Base-by-base conservation (phyloP, 2,113 vertebrate species). In the Etia nguti region DNA sequence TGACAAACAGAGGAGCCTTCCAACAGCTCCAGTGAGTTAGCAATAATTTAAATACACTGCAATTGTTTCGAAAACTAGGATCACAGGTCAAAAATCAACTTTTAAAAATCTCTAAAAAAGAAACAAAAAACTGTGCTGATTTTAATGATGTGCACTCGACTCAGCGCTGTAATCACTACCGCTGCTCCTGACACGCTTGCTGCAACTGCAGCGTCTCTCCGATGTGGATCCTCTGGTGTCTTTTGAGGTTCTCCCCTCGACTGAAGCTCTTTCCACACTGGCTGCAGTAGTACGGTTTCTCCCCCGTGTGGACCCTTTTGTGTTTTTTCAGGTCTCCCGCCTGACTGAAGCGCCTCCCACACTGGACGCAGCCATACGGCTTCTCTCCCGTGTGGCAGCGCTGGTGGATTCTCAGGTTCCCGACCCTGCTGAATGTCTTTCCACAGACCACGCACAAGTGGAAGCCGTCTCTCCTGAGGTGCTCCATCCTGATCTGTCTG, bases 231-330 rank as follows among this genome's bases (percentile, higher is more conserved):
- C 96, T 95, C 83, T 96, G 94, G 65, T 97, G 96, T 85, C 96
- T 94, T 83, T 95, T 96, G 46, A 96, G 93, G 73, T 97, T 96
- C 88, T 96, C 96, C 10, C 95, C 93, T 31, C 96, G 94, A 65
- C 95, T 96, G 86, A 97, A 97, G 81, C 92, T 96, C 89, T 96
- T 96, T 2, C 96, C 96, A 12, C 96, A 97, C 62, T 94, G 94
- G 86, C 50, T 84, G 88, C 96, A 97, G 83, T 91, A 94, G 84
- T 96, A 96, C 0, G 96, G 96, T 81, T 96, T 96, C 91, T 97
- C 96, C 1, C 96, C 96, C 0, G 96, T 97, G 90, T 97, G 96
- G 38, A 96, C 95, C 59, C 96, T 89, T 90, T 94, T 95, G 84
- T 97, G 96, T 88, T 96, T 96, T 41, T 95, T 96, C 84, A 96